Evolutionary conservation across 2,113 vertebrate species (phyloP).

Genomic region (Tympanuchus pallidicinctus): DNA sequence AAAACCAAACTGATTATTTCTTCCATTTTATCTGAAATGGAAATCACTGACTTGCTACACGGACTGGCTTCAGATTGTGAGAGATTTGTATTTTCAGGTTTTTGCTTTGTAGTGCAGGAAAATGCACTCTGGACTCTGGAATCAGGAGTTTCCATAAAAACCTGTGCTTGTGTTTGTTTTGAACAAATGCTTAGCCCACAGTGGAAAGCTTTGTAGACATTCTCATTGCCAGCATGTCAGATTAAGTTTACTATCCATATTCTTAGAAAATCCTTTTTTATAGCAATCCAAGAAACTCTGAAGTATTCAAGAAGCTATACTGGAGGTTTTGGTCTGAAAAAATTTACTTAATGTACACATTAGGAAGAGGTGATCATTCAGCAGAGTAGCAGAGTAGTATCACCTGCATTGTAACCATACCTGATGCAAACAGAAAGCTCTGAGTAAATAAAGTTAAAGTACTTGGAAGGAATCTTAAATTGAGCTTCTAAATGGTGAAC

Average conservation of each 20-base stretch:
- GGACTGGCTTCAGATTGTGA: not conserved
- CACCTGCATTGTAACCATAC: not conserved
- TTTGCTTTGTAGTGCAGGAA: not conserved
- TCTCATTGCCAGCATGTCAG: not conserved
- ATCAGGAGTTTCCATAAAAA: not conserved
- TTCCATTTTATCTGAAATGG: not conserved
- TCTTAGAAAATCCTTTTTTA: not conserved
- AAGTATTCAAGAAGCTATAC: rapidly evolving
- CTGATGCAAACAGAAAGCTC: not conserved
- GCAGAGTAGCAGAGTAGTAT: not conserved
- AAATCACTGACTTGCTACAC: not conserved
- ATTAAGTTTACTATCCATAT: not conserved
- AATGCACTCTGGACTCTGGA: not conserved
- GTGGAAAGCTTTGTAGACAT: not conserved
- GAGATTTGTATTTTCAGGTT: not conserved
- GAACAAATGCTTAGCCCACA: not conserved
- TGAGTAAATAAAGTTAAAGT: not conserved
- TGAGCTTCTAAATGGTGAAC: not conserved
- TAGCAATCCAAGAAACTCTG: not conserved
- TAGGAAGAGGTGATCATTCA: not conserved
- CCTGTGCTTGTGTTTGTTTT: not conserved
- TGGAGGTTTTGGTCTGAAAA: not conserved
- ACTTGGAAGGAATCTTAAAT: not conserved
- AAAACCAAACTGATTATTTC: not conserved
- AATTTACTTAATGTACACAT: not conserved